A percentile compares a stretch with the other conserved stretches of the same genome.
Evolutionary conservation across 2,888 invertebrate species (phyloP).

Genomic region (Pherbina coryleti): DNA sequence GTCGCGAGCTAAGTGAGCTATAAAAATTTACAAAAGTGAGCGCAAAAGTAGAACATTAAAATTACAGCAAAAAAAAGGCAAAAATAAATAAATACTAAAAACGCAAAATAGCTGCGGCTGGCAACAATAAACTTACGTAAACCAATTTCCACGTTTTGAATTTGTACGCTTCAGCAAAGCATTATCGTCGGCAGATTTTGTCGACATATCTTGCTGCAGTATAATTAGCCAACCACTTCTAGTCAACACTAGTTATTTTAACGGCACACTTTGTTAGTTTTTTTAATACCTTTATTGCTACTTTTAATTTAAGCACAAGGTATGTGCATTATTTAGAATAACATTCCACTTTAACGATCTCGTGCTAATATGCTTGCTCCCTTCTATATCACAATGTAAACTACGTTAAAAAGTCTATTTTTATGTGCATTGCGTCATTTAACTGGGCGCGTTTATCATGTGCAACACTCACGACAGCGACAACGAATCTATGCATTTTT

Average conservation of each 20-base stretch:
- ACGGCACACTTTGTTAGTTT: neutral
- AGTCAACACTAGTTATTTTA: neutral
- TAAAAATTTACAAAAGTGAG: no score
- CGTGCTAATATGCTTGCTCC: neutral
- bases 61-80: neutral
- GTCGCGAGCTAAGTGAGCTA: no score
- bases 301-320: neutral
- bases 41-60: no score
- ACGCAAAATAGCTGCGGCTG: neutral
- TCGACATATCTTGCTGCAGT: constrained; percentile 8
- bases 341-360: neutral
- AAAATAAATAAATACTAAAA: neutral
- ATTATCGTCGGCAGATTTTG: neutral
- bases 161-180: constrained; percentile 55
- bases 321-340: neutral
- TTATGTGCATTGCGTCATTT: constrained; percentile 25
- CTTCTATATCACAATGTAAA: neutral
- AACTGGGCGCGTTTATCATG: neutral
- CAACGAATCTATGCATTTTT: neutral
- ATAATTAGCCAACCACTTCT: neutral
- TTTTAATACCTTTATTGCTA: neutral
- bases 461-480: neutral
- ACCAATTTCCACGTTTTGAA: constrained; percentile 67
- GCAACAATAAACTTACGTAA: constrained; percentile 65
- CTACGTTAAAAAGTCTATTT: neutral